Base-by-base conservation (phyloP, 2,113 vertebrate genomes). In the cattle (Bos taurus) region DNA sequence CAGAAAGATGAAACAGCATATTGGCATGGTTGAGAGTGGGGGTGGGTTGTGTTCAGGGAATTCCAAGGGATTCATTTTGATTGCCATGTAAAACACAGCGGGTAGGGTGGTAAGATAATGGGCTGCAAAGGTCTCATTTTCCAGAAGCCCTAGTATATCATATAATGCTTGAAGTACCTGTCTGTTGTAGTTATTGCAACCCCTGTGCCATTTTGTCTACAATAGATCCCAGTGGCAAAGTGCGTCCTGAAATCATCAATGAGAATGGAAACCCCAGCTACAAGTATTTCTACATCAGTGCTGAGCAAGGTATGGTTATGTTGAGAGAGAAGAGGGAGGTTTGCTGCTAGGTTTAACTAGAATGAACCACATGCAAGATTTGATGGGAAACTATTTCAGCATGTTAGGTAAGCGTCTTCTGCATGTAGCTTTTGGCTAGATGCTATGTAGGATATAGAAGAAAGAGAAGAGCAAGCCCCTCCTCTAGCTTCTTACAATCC, bases 261-360 rank as follows among this genome's bases (percentile, higher is more conserved):
- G 99, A 99, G 98, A 99, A 99, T 9, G 99, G 99, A 96, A 99
- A 99, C 94, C 99, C 99, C 74, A 99, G 99, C 99, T 99, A 99
- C 98, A 99, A 99, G 96, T 99, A 99, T 98, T 99, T 99, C 98
- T 99, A 99, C 98, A 99, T 99, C 98, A 99, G 96, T 5, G 99
- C 99, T 82, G 99, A 99, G 33, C 99, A 99, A 98, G 99, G 99
- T 99, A 99, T 4, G 97, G 28, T 67, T 90, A 48, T 62, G 48
- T 56, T 74, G 56, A 93, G 54, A 62, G 52, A 71, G 1, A 46
- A 16, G n/a, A 54, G 43, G 48, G 36, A 90, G 78, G 60, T 25
- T 67, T 84, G 88, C 59, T 87, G 17, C 57, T 71, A 48, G n/a
- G 33, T 89, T 77, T 82, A 59, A 92, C 52, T 87, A 52, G 40